A percentile compares a stretch with the other conserved stretches of the same genome.
phyloP scores from a whole-genome alignment of 2,113 vertebrate species.

The Elephas maximus region DNA sequence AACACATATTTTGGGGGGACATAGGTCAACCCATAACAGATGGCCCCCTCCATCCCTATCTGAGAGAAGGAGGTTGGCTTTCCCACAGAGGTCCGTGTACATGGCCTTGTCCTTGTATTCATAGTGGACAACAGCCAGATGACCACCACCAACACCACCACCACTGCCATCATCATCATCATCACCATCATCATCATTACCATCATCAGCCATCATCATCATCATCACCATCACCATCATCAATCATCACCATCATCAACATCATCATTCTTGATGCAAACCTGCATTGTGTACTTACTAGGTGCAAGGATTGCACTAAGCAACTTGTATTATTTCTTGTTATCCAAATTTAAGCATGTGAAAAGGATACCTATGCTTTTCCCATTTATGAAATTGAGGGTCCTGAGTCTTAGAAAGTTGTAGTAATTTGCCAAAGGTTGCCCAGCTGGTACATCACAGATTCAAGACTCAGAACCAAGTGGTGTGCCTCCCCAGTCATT shows the following conservation, averaged over 20 bases:
- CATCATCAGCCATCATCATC: background rate
- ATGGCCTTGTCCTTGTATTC: background rate
- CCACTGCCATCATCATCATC: background rate
- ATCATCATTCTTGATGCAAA: background rate
- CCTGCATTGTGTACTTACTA: background rate
- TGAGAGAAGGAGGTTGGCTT: background rate
- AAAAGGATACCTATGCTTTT: background rate
- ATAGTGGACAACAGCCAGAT: background rate
- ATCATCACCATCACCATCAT: accelerated
- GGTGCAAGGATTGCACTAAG: background rate
- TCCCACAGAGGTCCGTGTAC: background rate
- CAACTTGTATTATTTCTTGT: background rate
- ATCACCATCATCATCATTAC: no score
- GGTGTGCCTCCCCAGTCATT: background rate
- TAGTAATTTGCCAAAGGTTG: background rate
- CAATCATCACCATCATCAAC: background rate
- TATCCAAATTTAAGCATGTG: background rate
- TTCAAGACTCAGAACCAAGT: background rate
- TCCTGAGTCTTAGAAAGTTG: background rate
- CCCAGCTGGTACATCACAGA: background rate
- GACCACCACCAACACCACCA: background rate
- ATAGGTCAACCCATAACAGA: background rate
- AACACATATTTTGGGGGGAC: background rate
- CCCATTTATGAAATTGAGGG: background rate
- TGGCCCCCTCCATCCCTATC: background rate